Evolutionary conservation across 2,888 invertebrate species (phyloP), one percentile per base, ranked within the genome.

Genomic region (Tricholauxania praeusta): DNA sequence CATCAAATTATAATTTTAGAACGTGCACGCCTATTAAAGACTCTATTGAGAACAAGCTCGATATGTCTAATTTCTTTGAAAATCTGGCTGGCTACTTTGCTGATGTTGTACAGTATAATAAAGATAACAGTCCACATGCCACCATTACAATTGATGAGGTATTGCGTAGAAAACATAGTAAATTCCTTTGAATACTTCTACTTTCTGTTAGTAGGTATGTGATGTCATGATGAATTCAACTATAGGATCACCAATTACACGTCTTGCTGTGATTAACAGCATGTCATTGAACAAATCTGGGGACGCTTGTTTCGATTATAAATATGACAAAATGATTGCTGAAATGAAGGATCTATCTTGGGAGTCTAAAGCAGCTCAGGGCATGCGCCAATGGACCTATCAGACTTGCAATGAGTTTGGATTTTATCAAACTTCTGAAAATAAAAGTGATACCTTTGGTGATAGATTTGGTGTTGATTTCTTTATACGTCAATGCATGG

Each of bases 361-460:
- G 94, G 87, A 90, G 14, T 90, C 92, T 15, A 92, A 91, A 85
- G 93, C 93, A 89, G 93, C 90, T 86, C 82, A 80, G 39, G 86
- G 85, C 53, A 93, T 89, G 78, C 93, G 97, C 0, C 95, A 95
- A 82, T 98, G 98, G 98, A 93, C 91, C 74, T 98, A 96, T 85
- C 98, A 98, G 88, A 97, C 97, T 0, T 98, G 98, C 84, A 96
- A 94, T 1, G 98, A 98, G 86, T 98, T 98, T 85, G 98, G 97
- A 39, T 98, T 95, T 87, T 98, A 93, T 87, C 98, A 98, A 89
- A 94, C 96, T 0, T 96, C 97, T 0, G 83, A 83, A 17, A 82
- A 85, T n/a, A 80, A 80, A n/a, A 77, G 77, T 0, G 81, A 80
- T 28, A 85, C 91, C 85, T 97, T 97, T 84, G 94, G 96, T 0